A percentile compares a stretch with the other conserved stretches of the same genome.
These are phyloP conservation scores for Dicycla oo DNA, from an alignment of 2,888 invertebrate genomes.

Conservation along the genomic window DNA sequence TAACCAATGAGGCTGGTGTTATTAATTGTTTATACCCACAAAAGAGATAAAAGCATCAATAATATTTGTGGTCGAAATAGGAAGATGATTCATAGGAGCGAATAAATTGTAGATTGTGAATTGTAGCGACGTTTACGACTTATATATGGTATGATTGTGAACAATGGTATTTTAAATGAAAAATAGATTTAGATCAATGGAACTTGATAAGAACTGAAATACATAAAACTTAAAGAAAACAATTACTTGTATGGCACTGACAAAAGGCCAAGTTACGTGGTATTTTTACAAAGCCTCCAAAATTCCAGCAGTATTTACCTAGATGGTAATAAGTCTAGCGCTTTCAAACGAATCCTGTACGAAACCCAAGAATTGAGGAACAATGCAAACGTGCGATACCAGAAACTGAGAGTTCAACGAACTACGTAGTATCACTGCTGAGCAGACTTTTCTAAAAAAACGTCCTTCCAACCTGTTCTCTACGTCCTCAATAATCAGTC, in stretches of 20 bases:
- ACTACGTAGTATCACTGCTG: too few species aligned
- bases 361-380: background rate
- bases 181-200: background rate
- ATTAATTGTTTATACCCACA: background rate
- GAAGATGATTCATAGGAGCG: slow-evolving; percentile 27
- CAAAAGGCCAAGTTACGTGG: background rate
- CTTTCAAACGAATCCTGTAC: background rate
- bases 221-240: background rate
- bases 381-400: background rate
- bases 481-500: background rate
- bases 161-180: slow-evolving; percentile 31
- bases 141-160: slow-evolving; percentile 37
- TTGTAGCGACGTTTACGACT: slow-evolving; percentile 18
- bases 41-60: slow-evolving; percentile 4
- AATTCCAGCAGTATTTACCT: background rate
- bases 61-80: slow-evolving; percentile 5
- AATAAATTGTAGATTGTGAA: slow-evolving; percentile 14
- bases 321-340: background rate
- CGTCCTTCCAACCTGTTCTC: background rate
- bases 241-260: background rate
- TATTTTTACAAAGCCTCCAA: background rate
- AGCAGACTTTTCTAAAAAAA: background rate
- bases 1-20: background rate
- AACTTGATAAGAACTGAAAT: slow-evolving; percentile 23
- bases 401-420: background rate